These are phyloP conservation scores for Agrypnus murinus DNA, from an alignment of 2,888 invertebrate genomes.

Conservation along the genomic window DNA sequence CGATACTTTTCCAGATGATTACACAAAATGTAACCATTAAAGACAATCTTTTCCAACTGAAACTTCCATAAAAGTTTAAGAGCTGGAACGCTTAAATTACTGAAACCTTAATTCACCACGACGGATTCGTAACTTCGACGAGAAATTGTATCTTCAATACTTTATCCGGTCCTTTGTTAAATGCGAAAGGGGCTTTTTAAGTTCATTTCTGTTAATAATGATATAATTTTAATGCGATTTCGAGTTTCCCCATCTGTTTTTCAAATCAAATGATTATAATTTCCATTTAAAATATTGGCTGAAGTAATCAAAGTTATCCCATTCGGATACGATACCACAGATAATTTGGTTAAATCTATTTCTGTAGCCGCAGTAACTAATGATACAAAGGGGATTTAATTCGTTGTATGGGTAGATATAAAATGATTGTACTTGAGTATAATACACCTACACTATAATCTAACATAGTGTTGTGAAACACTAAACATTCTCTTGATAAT, in stretches of 20 bases:
- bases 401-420: background rate
- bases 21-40: conserved; percentile 25
- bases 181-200: background rate
- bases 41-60: conserved; percentile 25
- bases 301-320: background rate
- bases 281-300: background rate
- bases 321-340: background rate
- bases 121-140: conserved; percentile 8
- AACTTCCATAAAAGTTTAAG: conserved; percentile 37
- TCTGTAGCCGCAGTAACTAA: background rate
- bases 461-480: too few species aligned
- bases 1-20: conserved; percentile 20
- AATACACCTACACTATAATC: too few species aligned
- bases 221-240: too few species aligned
- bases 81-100: conserved; percentile 29
- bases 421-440: too few species aligned
- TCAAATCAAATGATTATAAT: background rate
- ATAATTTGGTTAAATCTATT: conserved; percentile 11
- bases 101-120: conserved; percentile 34
- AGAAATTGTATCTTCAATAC: background rate
- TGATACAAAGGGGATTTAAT: background rate
- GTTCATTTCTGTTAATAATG: too few species aligned
- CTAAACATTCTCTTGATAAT: too few species aligned
- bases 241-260: too few species aligned
- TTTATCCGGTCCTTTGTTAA: too few species aligned